Evolutionary conservation across 2,888 invertebrate genomes (phyloP), one percentile per base, ranked within the genome.

Genomic region (Buathra laborator): DNA sequence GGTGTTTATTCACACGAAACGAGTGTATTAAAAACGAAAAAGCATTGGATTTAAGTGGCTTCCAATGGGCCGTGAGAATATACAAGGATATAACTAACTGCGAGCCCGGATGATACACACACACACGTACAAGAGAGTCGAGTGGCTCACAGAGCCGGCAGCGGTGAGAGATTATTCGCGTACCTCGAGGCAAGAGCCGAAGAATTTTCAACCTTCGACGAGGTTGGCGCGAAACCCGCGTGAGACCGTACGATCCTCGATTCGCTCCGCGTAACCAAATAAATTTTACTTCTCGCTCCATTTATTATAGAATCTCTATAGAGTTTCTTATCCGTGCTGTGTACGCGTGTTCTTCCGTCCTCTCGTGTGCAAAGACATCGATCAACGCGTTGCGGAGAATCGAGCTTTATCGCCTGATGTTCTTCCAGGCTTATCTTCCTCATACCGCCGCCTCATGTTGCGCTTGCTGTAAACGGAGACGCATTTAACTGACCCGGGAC

Each of bases 251-350:
- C 46, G 29, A 24, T 62, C 29, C 46, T 32, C 62, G 19, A 62
- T 64, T 75, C 74, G 62, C 74, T 75, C 37, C 74, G 48, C 62
- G 74, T 19, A 64, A 64, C 74, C 48, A 48, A 75, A 75, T 64
- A 64, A 75, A 75, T 75, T 75, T 48, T 37, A 46, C n/a, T 62
- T 62, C 74, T 64, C 64, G 74, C 48, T 16, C 64, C 64, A 75
- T 75, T 48, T 64, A 48, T 75, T 32, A 64, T 37, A 9, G 37
- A 32, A 64, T 46, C 56, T 53, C 44, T 16, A 37, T 16, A 16
- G 64, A 9, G 19, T 72, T 56, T 43, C 59, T 72, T 72, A 44
- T 24, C 37, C 72, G 59, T 46, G 72, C 37, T 7, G 59, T n/a
- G 44, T 29, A 53, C 16, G 32, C 24, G 3, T 3, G 10, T 56